phyloP scores from a whole-genome alignment of 2,113 vertebrate genomes.

The Hymenochirus boettgeri region DNA sequence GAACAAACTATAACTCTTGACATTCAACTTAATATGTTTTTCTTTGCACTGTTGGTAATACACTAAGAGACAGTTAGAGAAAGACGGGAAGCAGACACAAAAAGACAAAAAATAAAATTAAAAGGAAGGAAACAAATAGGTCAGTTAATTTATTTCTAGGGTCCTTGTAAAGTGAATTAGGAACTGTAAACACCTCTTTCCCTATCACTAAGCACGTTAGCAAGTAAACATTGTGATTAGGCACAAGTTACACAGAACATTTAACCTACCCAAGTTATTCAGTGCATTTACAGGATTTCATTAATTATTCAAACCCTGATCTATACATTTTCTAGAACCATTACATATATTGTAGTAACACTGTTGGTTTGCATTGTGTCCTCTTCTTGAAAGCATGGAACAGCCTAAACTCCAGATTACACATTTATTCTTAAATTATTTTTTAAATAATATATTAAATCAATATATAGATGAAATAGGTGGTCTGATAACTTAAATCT shows the following conservation, averaged over 20 bases:
- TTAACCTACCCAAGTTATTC: not conserved
- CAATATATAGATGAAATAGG: too few relatives aligned
- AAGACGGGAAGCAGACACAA: conserved; percentile 38
- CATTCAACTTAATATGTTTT: conserved; percentile 34
- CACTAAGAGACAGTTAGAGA: conserved; percentile 27
- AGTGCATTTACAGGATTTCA: too few relatives aligned
- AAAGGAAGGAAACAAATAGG: conserved; percentile 36
- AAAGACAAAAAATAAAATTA: conserved; percentile 15
- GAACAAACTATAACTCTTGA: conserved; percentile 21
- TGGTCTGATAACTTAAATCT: too few relatives aligned
- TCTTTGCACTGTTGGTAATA: conserved; percentile 38
- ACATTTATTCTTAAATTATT: too few relatives aligned
- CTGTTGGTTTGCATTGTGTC: too few relatives aligned
- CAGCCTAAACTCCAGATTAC: too few relatives aligned
- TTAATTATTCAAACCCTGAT: too few relatives aligned
- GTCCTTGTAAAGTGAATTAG: conserved; percentile 9
- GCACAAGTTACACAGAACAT: not conserved
- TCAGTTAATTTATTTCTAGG: conserved; percentile 36
- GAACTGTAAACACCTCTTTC: conserved; percentile 19
- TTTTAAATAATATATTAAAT: too few relatives aligned
- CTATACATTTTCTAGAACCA: too few relatives aligned
- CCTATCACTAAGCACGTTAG: conserved; percentile 2
- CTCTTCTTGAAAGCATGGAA: too few relatives aligned
- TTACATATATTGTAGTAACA: too few relatives aligned
- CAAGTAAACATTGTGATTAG: not conserved